Conservation (phyloP, 64 coral and sea anemone genomes). For the Acropora tenuis region DNA sequence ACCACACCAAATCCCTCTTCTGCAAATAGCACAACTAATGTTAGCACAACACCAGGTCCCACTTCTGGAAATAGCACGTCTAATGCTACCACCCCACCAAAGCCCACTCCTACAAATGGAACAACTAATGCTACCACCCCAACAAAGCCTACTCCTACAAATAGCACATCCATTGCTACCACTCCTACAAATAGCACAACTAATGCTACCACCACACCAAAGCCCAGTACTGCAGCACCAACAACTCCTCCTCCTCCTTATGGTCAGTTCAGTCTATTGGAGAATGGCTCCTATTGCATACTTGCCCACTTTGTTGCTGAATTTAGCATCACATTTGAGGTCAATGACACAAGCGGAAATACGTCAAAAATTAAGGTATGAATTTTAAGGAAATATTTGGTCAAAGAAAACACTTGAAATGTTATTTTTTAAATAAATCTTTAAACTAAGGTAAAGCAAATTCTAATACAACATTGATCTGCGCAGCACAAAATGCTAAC, state of each 20-base stretch:
- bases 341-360: neutral
- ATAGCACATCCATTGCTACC: neutral
- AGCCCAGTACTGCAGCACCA: neutral
- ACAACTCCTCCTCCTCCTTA: neutral
- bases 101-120: neutral
- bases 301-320: conserved; percentile 22
- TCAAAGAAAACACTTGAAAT: no score
- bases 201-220: neutral
- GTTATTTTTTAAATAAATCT: no score
- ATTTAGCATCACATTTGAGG: neutral
- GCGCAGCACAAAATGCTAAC: no score
- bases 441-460: no score
- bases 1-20: no score
- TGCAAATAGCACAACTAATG: no score
- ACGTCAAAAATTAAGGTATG: neutral
- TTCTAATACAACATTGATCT: no score
- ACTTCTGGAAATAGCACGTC: neutral
- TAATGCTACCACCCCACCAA: no score
- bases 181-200: neutral
- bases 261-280: conserved; percentile 22
- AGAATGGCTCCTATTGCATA: conserved; percentile 6
- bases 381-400: no score
- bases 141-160: neutral
- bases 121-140: neutral
- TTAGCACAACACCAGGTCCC: neutral